phyloP scores from a whole-genome alignment of 2,888 invertebrate genomes.

The Orthosia incerta region DNA sequence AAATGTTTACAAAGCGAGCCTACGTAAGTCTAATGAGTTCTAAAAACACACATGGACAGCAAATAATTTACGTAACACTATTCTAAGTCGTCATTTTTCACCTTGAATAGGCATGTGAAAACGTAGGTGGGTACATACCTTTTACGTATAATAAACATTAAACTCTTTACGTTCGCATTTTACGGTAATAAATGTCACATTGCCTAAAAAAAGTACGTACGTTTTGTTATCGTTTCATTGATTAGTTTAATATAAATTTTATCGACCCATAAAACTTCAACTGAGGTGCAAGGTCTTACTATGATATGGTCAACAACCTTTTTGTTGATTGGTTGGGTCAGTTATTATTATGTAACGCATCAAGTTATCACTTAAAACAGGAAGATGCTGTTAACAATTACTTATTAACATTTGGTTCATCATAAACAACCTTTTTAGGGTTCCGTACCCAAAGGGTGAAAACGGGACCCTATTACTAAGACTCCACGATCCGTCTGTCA shows the following conservation, averaged over 20 bases:
- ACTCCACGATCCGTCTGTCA: too few species aligned
- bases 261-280: constrained; percentile 25
- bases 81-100: constrained; percentile 19
- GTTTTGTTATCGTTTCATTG: not conserved
- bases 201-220: constrained; percentile 1
- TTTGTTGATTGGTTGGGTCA: not conserved
- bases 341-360: not conserved
- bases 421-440: too few species aligned
- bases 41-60: not conserved
- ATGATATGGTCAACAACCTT: not conserved
- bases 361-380: not conserved
- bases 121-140: not conserved
- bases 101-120: constrained; percentile 29
- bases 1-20: not conserved
- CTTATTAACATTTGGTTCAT: too few species aligned
- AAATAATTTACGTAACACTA: constrained; percentile 37
- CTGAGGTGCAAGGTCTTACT: not conserved
- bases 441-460: too few species aligned
- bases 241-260: not conserved
- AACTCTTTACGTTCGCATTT: constrained; percentile 1
- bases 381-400: not conserved
- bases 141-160: constrained; percentile 16
- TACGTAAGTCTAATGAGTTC: constrained; percentile 18
- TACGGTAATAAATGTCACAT: constrained; percentile 16
- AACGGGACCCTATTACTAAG: too few species aligned